Conservation (phyloP, 2,113 vertebrate species). For the Onychostruthus taczanowskii region DNA sequence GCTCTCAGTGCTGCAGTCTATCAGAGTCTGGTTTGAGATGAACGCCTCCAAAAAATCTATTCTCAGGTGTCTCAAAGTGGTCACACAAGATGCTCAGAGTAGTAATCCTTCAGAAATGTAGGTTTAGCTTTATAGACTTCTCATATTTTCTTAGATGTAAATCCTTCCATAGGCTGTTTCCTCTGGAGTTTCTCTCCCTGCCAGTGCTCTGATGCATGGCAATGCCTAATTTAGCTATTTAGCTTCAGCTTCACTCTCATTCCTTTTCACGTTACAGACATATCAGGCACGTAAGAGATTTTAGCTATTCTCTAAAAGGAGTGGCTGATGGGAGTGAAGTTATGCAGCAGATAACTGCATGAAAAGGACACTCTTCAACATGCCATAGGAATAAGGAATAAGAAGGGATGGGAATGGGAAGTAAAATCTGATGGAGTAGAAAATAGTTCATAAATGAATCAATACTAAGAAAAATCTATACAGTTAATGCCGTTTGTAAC, state of each 20-base stretch:
- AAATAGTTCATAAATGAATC: conserved; percentile 31
- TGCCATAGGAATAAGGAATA: conserved; percentile 1
- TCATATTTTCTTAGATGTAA: background rate
- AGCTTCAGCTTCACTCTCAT: conserved; percentile 14
- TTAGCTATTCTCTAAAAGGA: background rate
- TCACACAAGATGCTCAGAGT: background rate
- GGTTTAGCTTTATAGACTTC: background rate
- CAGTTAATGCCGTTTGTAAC: conserved; percentile 1
- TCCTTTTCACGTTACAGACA: conserved; percentile 15
- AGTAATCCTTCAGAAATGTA: background rate
- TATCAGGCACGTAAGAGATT: background rate
- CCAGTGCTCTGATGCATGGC: background rate
- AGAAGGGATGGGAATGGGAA: background rate
- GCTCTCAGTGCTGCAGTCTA: background rate
- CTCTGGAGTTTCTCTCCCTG: background rate
- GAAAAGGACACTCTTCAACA: background rate
- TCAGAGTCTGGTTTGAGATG: background rate
- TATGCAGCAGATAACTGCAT: conserved; percentile 22
- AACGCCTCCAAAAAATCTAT: background rate
- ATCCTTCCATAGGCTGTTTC: background rate
- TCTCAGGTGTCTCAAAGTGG: background rate
- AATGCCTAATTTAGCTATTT: conserved; percentile 48
- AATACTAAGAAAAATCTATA: background rate
- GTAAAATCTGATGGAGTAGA: conserved; percentile 47
- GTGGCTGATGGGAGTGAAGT: conserved; percentile 5